Conservation (phyloP, 2,113 vertebrate species). For the Thalassarche chlororhynchos region DNA sequence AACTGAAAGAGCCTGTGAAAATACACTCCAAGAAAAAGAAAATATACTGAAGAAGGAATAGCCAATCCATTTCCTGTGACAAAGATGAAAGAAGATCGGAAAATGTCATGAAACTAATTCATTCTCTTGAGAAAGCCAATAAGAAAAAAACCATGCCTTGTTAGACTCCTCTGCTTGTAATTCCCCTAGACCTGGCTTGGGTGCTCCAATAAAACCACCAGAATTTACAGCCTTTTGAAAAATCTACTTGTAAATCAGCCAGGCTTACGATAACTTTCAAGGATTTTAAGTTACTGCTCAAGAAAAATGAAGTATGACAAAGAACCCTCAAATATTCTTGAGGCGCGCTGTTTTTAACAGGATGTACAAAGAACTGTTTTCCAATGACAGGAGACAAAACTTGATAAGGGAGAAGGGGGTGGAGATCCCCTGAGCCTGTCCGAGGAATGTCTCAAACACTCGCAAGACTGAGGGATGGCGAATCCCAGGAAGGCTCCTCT, state of each 20-base stretch:
- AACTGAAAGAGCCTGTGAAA: neutral
- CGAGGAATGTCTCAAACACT: too few species aligned
- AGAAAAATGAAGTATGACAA: neutral
- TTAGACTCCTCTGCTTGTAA: neutral
- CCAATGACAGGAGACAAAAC: too few species aligned
- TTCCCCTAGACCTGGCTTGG: neutral
- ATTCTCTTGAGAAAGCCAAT: neutral
- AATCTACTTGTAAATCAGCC: neutral
- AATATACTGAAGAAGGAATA: neutral
- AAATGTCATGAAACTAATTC: conserved; percentile 2
- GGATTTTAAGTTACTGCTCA: neutral
- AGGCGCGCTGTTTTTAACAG: neutral
- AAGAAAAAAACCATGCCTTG: neutral
- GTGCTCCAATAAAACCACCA: neutral
- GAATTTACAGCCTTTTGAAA: neutral
- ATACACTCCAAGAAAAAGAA: neutral
- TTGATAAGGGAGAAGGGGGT: too few species aligned
- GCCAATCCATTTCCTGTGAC: neutral
- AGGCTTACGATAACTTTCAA: neutral
- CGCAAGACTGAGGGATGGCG: too few species aligned
- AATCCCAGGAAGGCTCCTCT: too few species aligned
- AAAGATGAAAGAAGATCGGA: neutral
- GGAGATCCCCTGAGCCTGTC: too few species aligned
- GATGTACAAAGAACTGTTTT: too few species aligned
- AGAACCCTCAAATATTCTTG: neutral